Evolutionary conservation across 1,140 invertebrate species (phyloP), one percentile per base, ranked within the genome.

Genomic region (Anoplolepis gracilipes): DNA sequence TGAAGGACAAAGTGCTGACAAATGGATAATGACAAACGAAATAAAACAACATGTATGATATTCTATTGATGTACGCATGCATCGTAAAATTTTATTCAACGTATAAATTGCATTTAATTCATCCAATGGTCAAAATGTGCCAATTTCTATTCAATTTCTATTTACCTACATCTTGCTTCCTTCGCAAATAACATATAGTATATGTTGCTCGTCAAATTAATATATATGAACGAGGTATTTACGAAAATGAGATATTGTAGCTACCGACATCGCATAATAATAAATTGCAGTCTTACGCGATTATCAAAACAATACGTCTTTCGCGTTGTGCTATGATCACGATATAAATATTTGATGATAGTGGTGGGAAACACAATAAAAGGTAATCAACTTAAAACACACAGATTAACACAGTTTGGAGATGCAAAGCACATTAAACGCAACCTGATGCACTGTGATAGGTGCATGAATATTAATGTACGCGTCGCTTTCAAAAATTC

Each of bases 11-110:
- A 19, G 39, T 49, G 55, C 1, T 36, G 25, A 33, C 53, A 25
- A 67, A n/a, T 57, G 79, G 85, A 78, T 0, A 36, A 57, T 55
- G 53, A 76, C 11, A 81, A 90, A 90, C 55, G 72, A 88, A 90
- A 88, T 78, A 88, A 91, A 86, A 85, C 69, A 90, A 90, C 86
- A 73, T 90, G 77, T 90, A 92, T 87, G 84, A 81, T 70, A 92
- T 87, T 93, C 92, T 92, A 92, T 93, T 91, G 10, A 59, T 42
- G 36, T 59, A 36, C 65, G 55, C 78, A 82, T 49, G 46, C 33
- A 73, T 57, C 19, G 36, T 81, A 30, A 42, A 81, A 81, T 81
- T 73, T 70, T 59, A 82, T 61, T 82, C 36, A 1, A 73, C 33
- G n/a, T 53, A 25, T 42, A n/a, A 67, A 70, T 13, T 72, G n/a